These are phyloP conservation scores for Champsocephalus gunnari DNA, from an alignment of 2,797 vertebrate species.

Conservation along the genomic window DNA sequence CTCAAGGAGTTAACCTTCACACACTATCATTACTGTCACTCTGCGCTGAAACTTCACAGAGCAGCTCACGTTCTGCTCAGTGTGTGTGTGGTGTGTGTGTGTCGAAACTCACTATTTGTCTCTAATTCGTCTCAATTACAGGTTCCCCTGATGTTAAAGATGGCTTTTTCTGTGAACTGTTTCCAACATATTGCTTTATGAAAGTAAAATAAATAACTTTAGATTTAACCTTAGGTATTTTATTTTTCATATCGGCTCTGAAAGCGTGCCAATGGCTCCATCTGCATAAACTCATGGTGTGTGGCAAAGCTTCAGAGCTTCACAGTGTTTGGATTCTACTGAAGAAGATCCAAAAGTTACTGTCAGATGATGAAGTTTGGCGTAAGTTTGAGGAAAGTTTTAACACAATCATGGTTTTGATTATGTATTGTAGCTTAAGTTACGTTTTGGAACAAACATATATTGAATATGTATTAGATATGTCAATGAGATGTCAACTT, in stretches of 20 bases:
- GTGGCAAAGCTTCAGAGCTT: neutral
- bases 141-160: slow-evolving; percentile 53
- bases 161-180: slow-evolving; percentile 41
- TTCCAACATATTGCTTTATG: slow-evolving; percentile 38
- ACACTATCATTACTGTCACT: slow-evolving; percentile 84
- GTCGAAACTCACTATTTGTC: slow-evolving; percentile 64
- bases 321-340: neutral
- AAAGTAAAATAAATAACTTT: slow-evolving; percentile 41
- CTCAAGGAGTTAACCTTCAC: slow-evolving; percentile 83
- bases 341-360: neutral
- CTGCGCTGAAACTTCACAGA: slow-evolving; percentile 77
- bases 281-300: neutral
- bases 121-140: slow-evolving; percentile 76
- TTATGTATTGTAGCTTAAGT: neutral
- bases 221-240: slow-evolving; percentile 13
- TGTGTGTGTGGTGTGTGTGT: slow-evolving; percentile 34
- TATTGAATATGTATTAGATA: neutral
- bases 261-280: slow-evolving; percentile 1
- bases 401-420: neutral
- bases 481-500: neutral
- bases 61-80: slow-evolving; percentile 50
- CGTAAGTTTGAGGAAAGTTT: neutral
- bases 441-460: neutral
- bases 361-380: no score
- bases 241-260: slow-evolving; percentile 8